Evolutionary conservation across 2,113 vertebrate species (phyloP), one percentile per base, ranked within the genome.

Genomic region (Tylochromis polylepis): DNA sequence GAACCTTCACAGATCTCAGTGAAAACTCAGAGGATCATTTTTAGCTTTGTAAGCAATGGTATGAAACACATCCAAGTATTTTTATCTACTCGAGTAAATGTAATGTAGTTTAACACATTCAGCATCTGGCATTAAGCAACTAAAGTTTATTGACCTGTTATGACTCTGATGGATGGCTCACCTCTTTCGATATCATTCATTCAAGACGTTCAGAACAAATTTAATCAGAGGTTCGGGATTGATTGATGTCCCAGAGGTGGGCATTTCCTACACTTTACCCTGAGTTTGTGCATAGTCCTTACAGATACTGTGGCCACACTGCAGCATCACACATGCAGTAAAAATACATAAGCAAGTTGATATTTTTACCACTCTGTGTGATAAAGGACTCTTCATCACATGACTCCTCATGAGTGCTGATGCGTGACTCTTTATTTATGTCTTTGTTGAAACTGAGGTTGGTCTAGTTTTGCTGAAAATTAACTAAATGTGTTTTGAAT

Each of bases 141-240:
- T 24, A 22, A 67, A 67, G 36, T 41, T 22, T 41, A 16, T 70
- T 82, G 46, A 56, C 79, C 46, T 77, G 3, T 22, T 29, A 11
- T 41, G 84, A 36, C n/a, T 53, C 20, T 29, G 3, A 41, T 31
- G 20, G 10, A 24, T 41, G 36, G 36, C 22, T 7, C 62, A 67
- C 4, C 11, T 1, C 36, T 67, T 67, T 2, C 62, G 14, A 0
- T 34, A 72, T 5, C 11, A 53, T 15, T 83, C 43, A 79, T 31
- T 79, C n/a, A n/a, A n/a, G n/a, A n/a, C n/a, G n/a, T n/a, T n/a
- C 41, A 89, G 20, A 59, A 18, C 4, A 9, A 41, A 83, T 34
- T 83, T 36, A 24, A 29, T 57, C 20, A 1, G 41, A 79, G 3
- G 4, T 1, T 78, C 24, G 6, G 4, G 0, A 1, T 10, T 56